Conservation (phyloP, 1,140 invertebrate genomes). For the Cydia pomonella region DNA sequence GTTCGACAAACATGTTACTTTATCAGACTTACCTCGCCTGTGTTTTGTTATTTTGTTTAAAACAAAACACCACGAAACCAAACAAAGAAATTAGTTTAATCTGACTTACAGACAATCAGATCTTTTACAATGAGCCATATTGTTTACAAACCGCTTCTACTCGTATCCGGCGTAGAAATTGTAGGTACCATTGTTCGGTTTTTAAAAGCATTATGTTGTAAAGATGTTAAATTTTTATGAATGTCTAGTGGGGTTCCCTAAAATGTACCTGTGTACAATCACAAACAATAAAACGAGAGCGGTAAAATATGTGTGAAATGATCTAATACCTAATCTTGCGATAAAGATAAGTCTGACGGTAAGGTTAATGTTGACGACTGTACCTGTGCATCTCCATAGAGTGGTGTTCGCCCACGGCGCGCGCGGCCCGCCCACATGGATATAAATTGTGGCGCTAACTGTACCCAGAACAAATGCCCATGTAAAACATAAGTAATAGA, state of each 20-base stretch:
- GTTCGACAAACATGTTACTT: neutral
- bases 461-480: constrained; percentile 67
- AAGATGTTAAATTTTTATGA: constrained; percentile 60
- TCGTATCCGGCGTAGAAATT: constrained; percentile 36
- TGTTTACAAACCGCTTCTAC: constrained; percentile 37
- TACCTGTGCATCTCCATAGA: constrained; percentile 61
- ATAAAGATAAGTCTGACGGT: neutral
- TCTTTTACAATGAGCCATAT: constrained; percentile 27
- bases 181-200: constrained; percentile 44
- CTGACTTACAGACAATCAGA: neutral
- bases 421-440: constrained; percentile 60
- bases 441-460: constrained; percentile 72
- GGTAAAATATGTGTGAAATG: neutral
- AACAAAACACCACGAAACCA: neutral
- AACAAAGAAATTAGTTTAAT: constrained; percentile 11
- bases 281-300: constrained; percentile 37
- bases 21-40: neutral
- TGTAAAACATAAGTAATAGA: constrained; percentile 51
- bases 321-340: neutral
- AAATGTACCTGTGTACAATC: constrained; percentile 57
- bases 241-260: constrained; percentile 59
- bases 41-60: neutral
- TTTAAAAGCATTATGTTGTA: constrained; percentile 45
- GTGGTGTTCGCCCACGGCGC: constrained; percentile 64
- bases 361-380: neutral